Base-by-base conservation (phyloP, 1,140 invertebrate species). In the Apis dorsata region DNA sequence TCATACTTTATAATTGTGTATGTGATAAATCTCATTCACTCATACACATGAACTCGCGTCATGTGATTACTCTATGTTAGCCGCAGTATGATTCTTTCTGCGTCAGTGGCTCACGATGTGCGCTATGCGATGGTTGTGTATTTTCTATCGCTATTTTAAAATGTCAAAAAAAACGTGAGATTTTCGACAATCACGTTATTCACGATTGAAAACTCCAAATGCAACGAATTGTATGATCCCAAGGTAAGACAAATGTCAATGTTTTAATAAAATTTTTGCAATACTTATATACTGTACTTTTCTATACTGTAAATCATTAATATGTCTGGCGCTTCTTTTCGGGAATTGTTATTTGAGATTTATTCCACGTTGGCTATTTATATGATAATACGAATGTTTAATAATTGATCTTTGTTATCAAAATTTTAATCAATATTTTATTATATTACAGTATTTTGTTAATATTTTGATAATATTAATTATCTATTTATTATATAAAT, bases 61-160 rank as follows among this genome's bases (percentile, higher is more conserved):
- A 72, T 70, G 71, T 81, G 77, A 63, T 34, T 34, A n/a, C 34
- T 62, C 69, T 53, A 19, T 55, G n/a, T 28, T 55, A 84, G 72
- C 77, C 74, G 86, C 81, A 87, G 63, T 87, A 86, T 72, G 71
- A 71, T 21, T 19, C 57, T 70, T 73, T 62, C 59, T 78, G 73
- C 79, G 19, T 59, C 51, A 63, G 63, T 66, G 60, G 68, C 28
- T 49, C 80, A 80, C 73, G 65, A 84, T 82, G 87, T 76, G 71
- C 66, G 57, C 24, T 28, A 63, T 34, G 69, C 84, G 79, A 62
- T 74, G 69, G 15, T 65, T 24, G 44, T 70, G 68, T 44, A 28
- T 5, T 24, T 62, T 19, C 51, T 24, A 68, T 80, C 69, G 63
- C 2, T 24, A 34, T 68, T 19, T 60, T 34, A 71, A 71, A 71